A percentile compares a stretch with the other conserved stretches of the same genome.
These are phyloP conservation scores for Lagopus leucura DNA, from an alignment of 2,113 vertebrate genomes.

Conservation along the genomic window DNA sequence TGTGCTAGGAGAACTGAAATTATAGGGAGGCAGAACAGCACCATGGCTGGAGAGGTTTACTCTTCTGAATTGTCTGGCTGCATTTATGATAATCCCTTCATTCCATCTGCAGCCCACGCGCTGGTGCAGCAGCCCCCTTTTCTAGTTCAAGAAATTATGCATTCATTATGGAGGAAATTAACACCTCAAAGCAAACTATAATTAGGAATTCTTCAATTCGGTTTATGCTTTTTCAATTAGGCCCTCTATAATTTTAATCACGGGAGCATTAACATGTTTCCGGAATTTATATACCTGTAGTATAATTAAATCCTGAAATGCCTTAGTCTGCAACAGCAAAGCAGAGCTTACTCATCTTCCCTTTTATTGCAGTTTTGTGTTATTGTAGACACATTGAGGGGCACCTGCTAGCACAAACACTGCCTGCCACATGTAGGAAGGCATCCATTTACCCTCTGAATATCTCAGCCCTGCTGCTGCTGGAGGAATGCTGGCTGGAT, in stretches of 20 bases:
- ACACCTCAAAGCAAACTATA: conserved; percentile 85
- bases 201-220: conserved; percentile 86
- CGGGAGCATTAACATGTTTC: conserved; percentile 85
- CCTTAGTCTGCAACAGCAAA: conserved; percentile 70
- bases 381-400: not conserved
- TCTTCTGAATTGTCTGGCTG: conserved; percentile 43
- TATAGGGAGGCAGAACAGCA: not conserved
- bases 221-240: conserved; percentile 88
- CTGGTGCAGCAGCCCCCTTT: conserved; percentile 66
- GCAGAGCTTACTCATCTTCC: conserved; percentile 65
- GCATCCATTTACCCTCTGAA: not conserved
- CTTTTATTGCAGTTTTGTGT: conserved; percentile 16
- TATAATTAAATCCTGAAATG: conserved; percentile 82
- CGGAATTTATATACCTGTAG: conserved; percentile 84
- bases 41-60: conserved; percentile 23
- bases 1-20: conserved; percentile 1
- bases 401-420: not conserved
- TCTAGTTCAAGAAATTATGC: conserved; percentile 80
- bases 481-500: not conserved
- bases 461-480: not conserved
- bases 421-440: not conserved
- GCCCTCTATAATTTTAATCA: conserved; percentile 86
- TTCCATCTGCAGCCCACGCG: conserved; percentile 57
- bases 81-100: conserved; percentile 53
- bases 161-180: conserved; percentile 82